These are phyloP conservation scores for Ellobius talpinus DNA, from an alignment of 2,113 vertebrate species.

Conservation along the genomic window DNA sequence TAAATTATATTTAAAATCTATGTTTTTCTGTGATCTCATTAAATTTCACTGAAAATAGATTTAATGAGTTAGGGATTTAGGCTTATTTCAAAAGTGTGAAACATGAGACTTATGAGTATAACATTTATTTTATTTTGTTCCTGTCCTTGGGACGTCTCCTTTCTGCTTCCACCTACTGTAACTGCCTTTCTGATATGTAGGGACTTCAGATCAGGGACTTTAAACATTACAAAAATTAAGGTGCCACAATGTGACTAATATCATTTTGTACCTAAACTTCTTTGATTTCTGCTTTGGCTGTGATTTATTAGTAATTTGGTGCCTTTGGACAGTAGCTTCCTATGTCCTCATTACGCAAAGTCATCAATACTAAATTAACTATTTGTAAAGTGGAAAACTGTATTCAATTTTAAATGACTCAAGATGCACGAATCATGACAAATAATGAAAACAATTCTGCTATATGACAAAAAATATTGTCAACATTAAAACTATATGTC, in stretches of 20 bases:
- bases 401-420: background rate
- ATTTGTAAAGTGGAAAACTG: background rate
- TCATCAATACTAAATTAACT: background rate
- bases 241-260: background rate
- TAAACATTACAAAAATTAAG: background rate
- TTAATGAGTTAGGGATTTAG: background rate
- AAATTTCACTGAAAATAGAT: background rate
- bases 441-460: background rate
- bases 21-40: background rate
- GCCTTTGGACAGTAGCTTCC: background rate
- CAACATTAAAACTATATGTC: background rate
- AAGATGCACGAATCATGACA: background rate
- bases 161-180: background rate
- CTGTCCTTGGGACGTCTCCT: background rate
- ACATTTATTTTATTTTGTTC: background rate
- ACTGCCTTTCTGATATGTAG: background rate
- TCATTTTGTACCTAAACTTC: background rate
- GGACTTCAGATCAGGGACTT: accelerated
- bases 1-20: background rate
- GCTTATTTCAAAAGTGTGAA: background rate
- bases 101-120: background rate
- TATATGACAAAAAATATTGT: background rate
- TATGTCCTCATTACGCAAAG: background rate
- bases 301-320: background rate
- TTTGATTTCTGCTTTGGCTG: background rate